These are phyloP conservation scores for Acanthornis magna DNA, from an alignment of 2,797 vertebrate genomes.

Conservation along the genomic window DNA sequence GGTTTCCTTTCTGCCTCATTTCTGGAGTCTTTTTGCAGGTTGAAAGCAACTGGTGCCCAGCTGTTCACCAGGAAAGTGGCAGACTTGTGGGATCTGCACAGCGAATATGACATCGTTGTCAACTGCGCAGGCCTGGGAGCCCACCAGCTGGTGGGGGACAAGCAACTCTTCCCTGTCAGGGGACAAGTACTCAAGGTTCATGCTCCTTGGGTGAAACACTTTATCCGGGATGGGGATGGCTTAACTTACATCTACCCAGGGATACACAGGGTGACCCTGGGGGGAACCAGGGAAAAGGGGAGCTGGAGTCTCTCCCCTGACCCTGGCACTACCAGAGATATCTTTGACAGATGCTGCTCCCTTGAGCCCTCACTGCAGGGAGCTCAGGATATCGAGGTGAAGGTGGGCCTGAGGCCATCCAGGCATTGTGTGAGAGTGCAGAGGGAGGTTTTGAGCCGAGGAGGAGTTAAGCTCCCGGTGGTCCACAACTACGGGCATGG, in stretches of 20 bases:
- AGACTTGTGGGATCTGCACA: slow-evolving; percentile 81
- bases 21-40: slow-evolving; percentile 69
- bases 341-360: slow-evolving; percentile 80
- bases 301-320: slow-evolving; percentile 81
- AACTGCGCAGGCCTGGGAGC: slow-evolving; percentile 91
- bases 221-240: slow-evolving; percentile 83
- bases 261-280: slow-evolving; percentile 76
- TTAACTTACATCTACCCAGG: slow-evolving; percentile 90
- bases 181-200: slow-evolving; percentile 88
- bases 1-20: neutral
- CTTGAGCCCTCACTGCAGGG: slow-evolving; percentile 84
- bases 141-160: slow-evolving; percentile 76
- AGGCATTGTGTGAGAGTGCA: slow-evolving; percentile 80
- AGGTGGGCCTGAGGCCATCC: slow-evolving; percentile 87
- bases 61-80: slow-evolving; percentile 75
- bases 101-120: slow-evolving; percentile 81
- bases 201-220: slow-evolving; percentile 91
- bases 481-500: slow-evolving; percentile 94
- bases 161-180: slow-evolving; percentile 77
- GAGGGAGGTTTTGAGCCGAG: slow-evolving; percentile 73
- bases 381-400: slow-evolving; percentile 70
- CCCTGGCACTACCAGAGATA: slow-evolving; percentile 66
- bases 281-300: slow-evolving; percentile 83
- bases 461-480: slow-evolving; percentile 70
- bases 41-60: slow-evolving; percentile 77